Percentiles rank a stretch among this genome's conserved stretches.
Evolutionary conservation across 2,113 vertebrate species (phyloP).

Genomic region (Bambusicola thoracicus): DNA sequence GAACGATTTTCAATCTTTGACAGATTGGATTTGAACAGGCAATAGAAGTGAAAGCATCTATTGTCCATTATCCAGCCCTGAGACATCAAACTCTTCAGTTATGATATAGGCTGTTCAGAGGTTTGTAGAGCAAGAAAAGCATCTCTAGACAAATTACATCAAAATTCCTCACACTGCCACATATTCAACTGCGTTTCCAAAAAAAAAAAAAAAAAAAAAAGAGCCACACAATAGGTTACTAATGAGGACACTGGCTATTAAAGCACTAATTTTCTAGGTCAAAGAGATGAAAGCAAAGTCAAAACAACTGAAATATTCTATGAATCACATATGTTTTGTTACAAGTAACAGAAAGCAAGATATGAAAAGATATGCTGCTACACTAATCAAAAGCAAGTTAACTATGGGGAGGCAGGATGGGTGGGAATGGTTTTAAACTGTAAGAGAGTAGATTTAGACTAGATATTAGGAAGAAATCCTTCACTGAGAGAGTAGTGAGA

Average conservation of each 20-base stretch:
- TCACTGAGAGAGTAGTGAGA: too few species aligned
- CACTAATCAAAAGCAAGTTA: slow-evolving; percentile 1
- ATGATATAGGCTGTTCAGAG: slow-evolving; percentile 10
- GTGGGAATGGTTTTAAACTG: too few species aligned
- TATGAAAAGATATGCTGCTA: not conserved
- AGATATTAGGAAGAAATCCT: too few species aligned
- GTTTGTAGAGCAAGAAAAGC: slow-evolving; percentile 37
- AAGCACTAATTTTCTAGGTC: slow-evolving; percentile 45
- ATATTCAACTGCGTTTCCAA: slow-evolving; percentile 19
- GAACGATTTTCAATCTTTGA: slow-evolving; percentile 34
- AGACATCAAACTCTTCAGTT: slow-evolving; percentile 38
- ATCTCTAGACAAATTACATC: slow-evolving; percentile 47
- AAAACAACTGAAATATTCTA: slow-evolving; percentile 45
- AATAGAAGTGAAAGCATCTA: slow-evolving; percentile 53
- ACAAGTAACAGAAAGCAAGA: not conserved
- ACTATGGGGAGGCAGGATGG: too few species aligned
- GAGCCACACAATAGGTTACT: slow-evolving; percentile 37
- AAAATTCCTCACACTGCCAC: slow-evolving; percentile 37
- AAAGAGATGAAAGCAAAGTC: slow-evolving; percentile 35
- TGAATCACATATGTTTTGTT: slow-evolving; percentile 23
- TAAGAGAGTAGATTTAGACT: too few species aligned
- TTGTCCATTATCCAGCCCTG: not conserved
- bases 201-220: not conserved
- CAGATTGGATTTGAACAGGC: slow-evolving; percentile 30
- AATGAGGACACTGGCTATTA: slow-evolving; percentile 34